A percentile compares a stretch with the other conserved stretches of the same genome.
phyloP scores from a whole-genome alignment of 1,140 invertebrate genomes.

The Harpegnathos saltator region DNA sequence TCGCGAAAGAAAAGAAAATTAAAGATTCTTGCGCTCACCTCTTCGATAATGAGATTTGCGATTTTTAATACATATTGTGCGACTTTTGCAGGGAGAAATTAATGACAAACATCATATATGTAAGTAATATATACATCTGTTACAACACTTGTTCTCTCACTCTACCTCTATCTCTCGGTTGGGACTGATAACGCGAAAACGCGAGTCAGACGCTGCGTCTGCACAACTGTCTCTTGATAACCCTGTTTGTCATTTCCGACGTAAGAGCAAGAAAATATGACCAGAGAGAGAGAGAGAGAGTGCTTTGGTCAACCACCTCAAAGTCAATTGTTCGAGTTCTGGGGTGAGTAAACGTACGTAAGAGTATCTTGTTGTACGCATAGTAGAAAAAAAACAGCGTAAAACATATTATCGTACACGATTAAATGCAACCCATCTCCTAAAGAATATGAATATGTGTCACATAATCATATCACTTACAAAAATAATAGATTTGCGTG shows the following conservation, averaged over 20 bases:
- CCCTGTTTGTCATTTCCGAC: slow-evolving; percentile 33
- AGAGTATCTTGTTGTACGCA: background rate
- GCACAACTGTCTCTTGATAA: slow-evolving; percentile 60
- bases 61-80: background rate
- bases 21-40: background rate
- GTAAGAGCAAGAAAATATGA: slow-evolving; percentile 4
- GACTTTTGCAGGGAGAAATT: background rate
- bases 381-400: background rate
- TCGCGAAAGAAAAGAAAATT: background rate
- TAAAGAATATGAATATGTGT: too few species aligned
- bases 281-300: background rate
- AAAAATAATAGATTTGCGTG: too few species aligned
- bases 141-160: background rate
- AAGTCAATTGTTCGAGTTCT: background rate
- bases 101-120: slow-evolving; percentile 3
- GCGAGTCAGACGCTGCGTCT: slow-evolving; percentile 56
- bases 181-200: slow-evolving; percentile 50
- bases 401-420: background rate
- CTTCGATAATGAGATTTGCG: background rate
- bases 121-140: background rate
- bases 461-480: too few species aligned
- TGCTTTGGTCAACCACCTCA: background rate
- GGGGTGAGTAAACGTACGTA: background rate
- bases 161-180: background rate
- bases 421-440: background rate